Conservation (phyloP, 2,888 invertebrate species). For the Habroteleia sp. region DNA sequence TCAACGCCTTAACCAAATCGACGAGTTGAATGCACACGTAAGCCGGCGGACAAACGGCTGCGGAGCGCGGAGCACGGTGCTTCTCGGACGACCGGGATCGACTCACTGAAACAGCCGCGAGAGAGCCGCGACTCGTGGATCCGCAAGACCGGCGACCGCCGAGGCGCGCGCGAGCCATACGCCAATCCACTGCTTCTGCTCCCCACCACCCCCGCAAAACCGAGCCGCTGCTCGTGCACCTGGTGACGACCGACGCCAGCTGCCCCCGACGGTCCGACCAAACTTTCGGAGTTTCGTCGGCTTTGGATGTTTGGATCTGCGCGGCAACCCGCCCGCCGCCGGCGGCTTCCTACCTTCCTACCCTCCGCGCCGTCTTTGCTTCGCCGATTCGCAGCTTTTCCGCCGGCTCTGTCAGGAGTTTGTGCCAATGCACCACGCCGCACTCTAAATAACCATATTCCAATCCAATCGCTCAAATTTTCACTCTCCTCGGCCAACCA, state of each 20-base stretch:
- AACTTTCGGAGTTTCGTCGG: slow-evolving; percentile 18
- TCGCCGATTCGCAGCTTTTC: too few species aligned
- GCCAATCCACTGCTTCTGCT: slow-evolving; percentile 69
- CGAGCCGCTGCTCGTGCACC: slow-evolving; percentile 70
- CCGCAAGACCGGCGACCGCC: slow-evolving; percentile 70
- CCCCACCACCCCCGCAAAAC: slow-evolving; percentile 5
- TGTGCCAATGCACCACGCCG: too few species aligned
- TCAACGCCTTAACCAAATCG: too few species aligned
- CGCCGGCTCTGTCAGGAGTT: too few species aligned
- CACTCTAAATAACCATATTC: too few species aligned
- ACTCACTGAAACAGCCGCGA: slow-evolving; percentile 70
- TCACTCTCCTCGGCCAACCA: too few species aligned
- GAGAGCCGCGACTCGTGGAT: slow-evolving; percentile 69
- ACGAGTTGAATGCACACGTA: too few species aligned
- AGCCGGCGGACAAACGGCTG: too few species aligned
- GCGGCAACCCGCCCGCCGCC: slow-evolving; percentile 22
- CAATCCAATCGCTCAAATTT: too few species aligned
- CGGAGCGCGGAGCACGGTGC: slow-evolving; percentile 11
- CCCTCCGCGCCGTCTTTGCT: background rate
- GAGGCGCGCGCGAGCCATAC: slow-evolving; percentile 78
- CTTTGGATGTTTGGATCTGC: slow-evolving; percentile 17
- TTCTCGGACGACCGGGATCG: slow-evolving; percentile 73
- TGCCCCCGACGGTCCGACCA: slow-evolving; percentile 72
- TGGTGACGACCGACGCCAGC: slow-evolving; percentile 75
- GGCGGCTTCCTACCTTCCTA: slow-evolving; percentile 7